Evolutionary conservation across 2,888 invertebrate species (phyloP).

Genomic region (Helleia helle): DNA sequence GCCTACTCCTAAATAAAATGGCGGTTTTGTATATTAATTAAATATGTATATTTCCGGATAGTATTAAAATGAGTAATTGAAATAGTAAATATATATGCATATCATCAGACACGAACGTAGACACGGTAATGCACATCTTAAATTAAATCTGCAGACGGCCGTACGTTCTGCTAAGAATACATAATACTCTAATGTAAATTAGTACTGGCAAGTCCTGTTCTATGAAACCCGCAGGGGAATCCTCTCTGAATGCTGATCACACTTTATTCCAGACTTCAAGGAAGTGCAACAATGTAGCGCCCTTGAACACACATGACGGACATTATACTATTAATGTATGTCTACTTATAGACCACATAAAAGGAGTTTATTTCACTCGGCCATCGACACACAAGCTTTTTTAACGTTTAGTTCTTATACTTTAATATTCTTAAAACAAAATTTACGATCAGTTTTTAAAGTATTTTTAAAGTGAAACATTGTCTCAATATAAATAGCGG

Average conservation of each 20-base stretch:
- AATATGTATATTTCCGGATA: no score
- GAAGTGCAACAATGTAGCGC: slow-evolving; percentile 47
- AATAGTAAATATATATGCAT: no score
- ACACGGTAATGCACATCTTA: slow-evolving; percentile 11
- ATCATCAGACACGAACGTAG: no score
- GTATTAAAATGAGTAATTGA: no score
- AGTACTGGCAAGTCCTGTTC: slow-evolving; percentile 21
- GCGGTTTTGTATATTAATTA: no score
- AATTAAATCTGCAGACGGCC: slow-evolving; percentile 9
- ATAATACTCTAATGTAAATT: neutral
- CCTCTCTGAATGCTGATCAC: slow-evolving; percentile 52
- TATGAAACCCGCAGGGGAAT: slow-evolving; percentile 33
- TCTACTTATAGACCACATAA: slow-evolving; percentile 1
- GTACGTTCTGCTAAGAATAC: neutral
- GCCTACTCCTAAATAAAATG: no score
- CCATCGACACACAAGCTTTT: no score
- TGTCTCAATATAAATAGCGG: no score
- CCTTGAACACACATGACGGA: slow-evolving; percentile 39
- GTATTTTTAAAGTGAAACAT: no score
- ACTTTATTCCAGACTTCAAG: slow-evolving; percentile 44
- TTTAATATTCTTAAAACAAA: no score
- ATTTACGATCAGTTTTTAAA: no score
- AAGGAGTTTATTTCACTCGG: neutral
- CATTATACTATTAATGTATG: slow-evolving; percentile 29
- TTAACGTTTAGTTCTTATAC: no score